A percentile compares a stretch with the other conserved stretches of the same genome.
Evolutionary conservation across 1,140 invertebrate genomes (phyloP).

Genomic region (Drosophila sp.): DNA sequence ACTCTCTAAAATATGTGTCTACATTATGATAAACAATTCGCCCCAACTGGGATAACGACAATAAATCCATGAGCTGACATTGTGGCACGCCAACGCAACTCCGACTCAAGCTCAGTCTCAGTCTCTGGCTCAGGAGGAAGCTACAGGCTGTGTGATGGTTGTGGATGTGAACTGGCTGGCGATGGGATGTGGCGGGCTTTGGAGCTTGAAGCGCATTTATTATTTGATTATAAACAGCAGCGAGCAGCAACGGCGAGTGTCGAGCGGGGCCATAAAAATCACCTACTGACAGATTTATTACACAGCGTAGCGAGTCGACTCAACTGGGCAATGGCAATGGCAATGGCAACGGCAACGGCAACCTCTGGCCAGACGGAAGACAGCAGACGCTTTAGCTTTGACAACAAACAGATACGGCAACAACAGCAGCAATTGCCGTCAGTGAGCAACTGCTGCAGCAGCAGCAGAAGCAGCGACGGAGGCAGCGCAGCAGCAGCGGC

Average conservation of each 20-base stretch:
- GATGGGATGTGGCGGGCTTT: conserved; percentile 9
- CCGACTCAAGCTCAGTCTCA: not conserved
- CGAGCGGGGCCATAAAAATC: conserved; percentile 80
- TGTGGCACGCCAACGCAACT: conserved; percentile 58
- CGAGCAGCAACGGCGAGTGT: conserved; percentile 65
- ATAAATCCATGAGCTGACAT: conserved; percentile 61
- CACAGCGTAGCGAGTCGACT: conserved; percentile 59
- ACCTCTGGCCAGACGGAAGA: conserved; percentile 16
- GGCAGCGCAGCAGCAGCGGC: conserved; percentile 30
- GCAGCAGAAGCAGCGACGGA: conserved; percentile 22
- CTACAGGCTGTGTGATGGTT: conserved; percentile 2
- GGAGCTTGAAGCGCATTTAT: conserved; percentile 73
- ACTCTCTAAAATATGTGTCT: conserved; percentile 70
- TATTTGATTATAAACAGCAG: conserved; percentile 82
- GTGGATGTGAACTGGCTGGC: not conserved
- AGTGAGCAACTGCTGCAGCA: conserved; percentile 55
- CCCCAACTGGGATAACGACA: conserved; percentile 57
- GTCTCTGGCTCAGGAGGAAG: not conserved
- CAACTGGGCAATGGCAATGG: conserved; percentile 41
- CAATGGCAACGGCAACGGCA: conserved; percentile 28
- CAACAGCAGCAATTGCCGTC: conserved; percentile 31
- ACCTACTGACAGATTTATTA: conserved; percentile 83
- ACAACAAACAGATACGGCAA: conserved; percentile 79
- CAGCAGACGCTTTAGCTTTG: conserved; percentile 55
- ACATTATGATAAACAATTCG: conserved; percentile 75